phyloP scores from a whole-genome alignment of 2,113 vertebrate genomes.

The Carassius gibelio region DNA sequence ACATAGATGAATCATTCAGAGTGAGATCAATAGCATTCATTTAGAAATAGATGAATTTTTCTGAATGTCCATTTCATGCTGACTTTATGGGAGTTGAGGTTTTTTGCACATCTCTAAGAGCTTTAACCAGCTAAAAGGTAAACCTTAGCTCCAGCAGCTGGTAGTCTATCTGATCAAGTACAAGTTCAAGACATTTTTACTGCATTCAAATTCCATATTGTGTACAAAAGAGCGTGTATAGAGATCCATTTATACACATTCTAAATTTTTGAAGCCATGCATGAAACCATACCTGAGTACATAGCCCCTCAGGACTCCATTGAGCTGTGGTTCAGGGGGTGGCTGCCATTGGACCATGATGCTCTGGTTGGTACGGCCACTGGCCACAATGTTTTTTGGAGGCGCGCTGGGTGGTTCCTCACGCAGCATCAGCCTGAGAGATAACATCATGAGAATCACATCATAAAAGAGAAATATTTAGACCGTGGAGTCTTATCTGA shows the following conservation, averaged over 20 bases:
- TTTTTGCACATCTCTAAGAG: not conserved
- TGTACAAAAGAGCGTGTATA: not conserved
- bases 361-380: conserved; percentile 94
- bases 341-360: conserved; percentile 99
- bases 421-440: conserved; percentile 84
- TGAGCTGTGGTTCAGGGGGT: conserved; percentile 90
- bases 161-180: not conserved
- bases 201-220: not conserved
- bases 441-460: conserved; percentile 20
- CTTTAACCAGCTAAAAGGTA: not conserved
- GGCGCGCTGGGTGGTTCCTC: conserved; percentile 95
- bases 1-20: not conserved
- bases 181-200: not conserved
- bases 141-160: not conserved
- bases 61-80: not conserved
- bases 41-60: not conserved
- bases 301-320: conserved; percentile 90
- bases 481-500: not conserved
- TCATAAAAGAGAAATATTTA: not conserved
- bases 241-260: not conserved
- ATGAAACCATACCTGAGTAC: conserved; percentile 81
- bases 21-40: not conserved
- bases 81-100: not conserved
- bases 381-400: conserved; percentile 94
- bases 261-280: conserved; percentile 60